Conservation (phyloP, 2,113 vertebrate species). For the Chrysemys picta region DNA sequence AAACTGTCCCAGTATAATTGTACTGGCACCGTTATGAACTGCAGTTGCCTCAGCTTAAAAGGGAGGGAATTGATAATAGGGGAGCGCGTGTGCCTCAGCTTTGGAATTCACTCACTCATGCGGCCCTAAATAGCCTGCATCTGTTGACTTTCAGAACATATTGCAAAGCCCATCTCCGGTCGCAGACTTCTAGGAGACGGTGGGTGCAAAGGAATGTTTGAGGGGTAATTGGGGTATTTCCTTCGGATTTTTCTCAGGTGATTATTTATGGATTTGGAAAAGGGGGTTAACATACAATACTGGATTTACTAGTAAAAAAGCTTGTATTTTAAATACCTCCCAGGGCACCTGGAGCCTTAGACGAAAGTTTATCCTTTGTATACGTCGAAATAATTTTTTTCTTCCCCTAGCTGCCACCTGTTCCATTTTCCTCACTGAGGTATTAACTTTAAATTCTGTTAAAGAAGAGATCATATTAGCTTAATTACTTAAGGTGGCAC, state of each 20-base stretch:
- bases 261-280: not conserved
- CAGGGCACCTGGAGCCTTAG: not conserved
- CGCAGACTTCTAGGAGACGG: not conserved
- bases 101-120: not conserved
- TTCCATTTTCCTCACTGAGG: not conserved
- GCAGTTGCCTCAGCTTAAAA: not conserved
- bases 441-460: not conserved
- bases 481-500: not conserved
- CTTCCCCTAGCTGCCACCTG: not conserved
- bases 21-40: not conserved
- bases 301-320: not conserved
- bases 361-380: not conserved
- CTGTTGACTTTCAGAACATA: not conserved
- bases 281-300: not conserved
- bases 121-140: not conserved
- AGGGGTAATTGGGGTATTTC: not conserved
- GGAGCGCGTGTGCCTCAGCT: not conserved
- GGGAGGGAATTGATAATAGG: not conserved
- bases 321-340: not conserved
- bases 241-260: not conserved
- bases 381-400: not conserved
- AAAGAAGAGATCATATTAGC: not conserved
- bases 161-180: not conserved
- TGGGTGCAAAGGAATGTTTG: not conserved
- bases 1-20: not conserved